Evolutionary conservation across 1,140 invertebrate genomes (phyloP).

Genomic region (Bombus haemorrhoidalis): DNA sequence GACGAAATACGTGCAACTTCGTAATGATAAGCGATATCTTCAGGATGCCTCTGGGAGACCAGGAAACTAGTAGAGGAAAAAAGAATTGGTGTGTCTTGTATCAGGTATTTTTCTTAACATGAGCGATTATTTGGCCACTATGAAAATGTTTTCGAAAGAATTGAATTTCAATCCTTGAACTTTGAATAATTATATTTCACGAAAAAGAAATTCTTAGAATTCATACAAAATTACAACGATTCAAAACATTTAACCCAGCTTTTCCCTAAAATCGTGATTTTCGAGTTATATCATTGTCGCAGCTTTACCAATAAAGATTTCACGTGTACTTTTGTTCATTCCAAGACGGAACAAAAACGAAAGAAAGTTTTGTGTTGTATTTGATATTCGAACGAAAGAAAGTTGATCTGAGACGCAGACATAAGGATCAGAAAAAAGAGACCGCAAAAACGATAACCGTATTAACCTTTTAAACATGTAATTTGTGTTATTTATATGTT

Average conservation of each 20-base stretch:
- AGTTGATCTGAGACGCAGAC: neutral
- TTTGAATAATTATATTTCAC: no score
- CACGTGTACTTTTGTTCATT: no score
- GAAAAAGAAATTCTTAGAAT: no score
- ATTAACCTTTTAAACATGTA: neutral
- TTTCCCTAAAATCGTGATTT: no score
- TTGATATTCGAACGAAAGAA: neutral
- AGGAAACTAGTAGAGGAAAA: neutral
- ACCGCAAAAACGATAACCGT: neutral
- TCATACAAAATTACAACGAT: no score
- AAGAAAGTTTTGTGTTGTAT: no score
- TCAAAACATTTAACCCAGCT: no score
- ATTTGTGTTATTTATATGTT: no score
- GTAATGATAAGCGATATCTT: slow-evolving; percentile 72
- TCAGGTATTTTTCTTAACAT: neutral
- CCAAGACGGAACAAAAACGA: no score
- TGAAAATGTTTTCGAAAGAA: neutral
- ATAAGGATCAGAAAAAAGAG: neutral
- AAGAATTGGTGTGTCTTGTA: neutral
- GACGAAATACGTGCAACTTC: slow-evolving; percentile 73
- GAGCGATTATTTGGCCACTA: neutral
- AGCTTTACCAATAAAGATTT: no score
- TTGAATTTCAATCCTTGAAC: no score
- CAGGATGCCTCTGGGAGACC: slow-evolving; percentile 54
- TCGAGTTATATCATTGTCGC: no score